A percentile compares a stretch with the other conserved stretches of the same genome.
Conservation (phyloP, 2,113 vertebrate genomes). For the Megaceryle maxima region DNA sequence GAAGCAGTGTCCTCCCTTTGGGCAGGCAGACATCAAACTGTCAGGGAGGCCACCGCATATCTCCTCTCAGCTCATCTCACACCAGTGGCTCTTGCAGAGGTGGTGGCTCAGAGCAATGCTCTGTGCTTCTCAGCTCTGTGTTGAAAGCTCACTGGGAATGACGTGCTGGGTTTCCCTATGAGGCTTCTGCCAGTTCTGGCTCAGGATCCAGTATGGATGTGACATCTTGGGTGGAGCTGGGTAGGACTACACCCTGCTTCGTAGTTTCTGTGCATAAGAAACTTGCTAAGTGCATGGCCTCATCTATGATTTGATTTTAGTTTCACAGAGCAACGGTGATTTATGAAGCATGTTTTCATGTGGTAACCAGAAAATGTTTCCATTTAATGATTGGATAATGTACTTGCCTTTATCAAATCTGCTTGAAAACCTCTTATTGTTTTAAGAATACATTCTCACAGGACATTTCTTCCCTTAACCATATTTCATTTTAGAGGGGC, state of each 20-base stretch:
- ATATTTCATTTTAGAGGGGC: background rate
- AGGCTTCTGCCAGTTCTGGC: background rate
- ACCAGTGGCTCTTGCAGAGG: background rate
- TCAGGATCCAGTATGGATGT: background rate
- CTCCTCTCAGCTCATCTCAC: background rate
- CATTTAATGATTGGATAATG: background rate
- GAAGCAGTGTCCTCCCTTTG: background rate
- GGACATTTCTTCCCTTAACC: background rate
- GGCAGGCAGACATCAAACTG: background rate
- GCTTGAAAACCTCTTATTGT: background rate
- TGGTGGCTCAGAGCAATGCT: background rate
- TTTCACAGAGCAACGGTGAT: constrained; percentile 4
- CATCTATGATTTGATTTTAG: background rate
- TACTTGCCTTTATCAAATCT: constrained; percentile 38
- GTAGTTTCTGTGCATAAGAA: background rate
- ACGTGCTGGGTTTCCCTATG: rapidly evolving
- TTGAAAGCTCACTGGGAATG: background rate
- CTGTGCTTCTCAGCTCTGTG: background rate
- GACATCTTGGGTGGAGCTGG: background rate
- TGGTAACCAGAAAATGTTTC: constrained; percentile 11
- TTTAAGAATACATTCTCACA: background rate
- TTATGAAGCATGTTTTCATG: constrained; percentile 29
- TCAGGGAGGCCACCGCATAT: rapidly evolving
- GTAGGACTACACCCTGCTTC: background rate
- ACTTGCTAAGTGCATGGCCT: background rate